Base-by-base conservation (phyloP, 2,797 vertebrate species). In the Luscinia luscinia region DNA sequence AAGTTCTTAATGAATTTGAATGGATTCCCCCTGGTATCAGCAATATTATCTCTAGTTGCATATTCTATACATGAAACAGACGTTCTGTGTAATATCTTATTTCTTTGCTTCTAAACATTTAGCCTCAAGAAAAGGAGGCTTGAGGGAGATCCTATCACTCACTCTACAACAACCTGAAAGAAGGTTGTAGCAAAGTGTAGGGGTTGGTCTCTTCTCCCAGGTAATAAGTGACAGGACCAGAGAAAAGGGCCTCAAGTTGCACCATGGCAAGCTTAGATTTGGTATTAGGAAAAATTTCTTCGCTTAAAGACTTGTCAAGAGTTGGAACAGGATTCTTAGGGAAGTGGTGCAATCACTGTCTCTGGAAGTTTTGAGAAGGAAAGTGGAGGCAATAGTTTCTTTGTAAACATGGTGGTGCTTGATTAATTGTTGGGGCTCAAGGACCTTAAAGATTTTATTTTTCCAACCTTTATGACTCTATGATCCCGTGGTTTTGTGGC, bases 401-500 rank as follows among this genome's bases (percentile, higher is more conserved):
- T 63, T 10, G 8, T 63, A 32, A 70, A 45, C 11, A 34, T 0
- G 0, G 20, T 45, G 3, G 8, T 69, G 16, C 38, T 51, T 51
- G 51, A 34, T 49, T 49, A 49, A n/a, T 32, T 18, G 27, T 58
- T 34, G 24, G 36, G 11, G 32, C n/a, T 76, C 23, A 41, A 49
- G 43, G 9, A 49, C 62, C 49, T 69, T 28, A n/a, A 62, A 28
- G 22, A 41, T 49, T 51, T n/a, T 55, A 14, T 36, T 89, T 51
- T 66, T 28, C n/a, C 38, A 45, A 11, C n/a, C 6, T 57, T 63
- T 49, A 38, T 0, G 2, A 26, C 45, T 75, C 12, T 63, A 0
- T 89, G 51, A 57, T 69, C 28, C 23, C 41, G 4, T 38, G 9
- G 21, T 45, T 70, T 73, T 59, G 16, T 26, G 40, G 19, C 36